Evolutionary conservation across 2,888 invertebrate species (phyloP).

Genomic region (Teinopalpus imperialis): DNA sequence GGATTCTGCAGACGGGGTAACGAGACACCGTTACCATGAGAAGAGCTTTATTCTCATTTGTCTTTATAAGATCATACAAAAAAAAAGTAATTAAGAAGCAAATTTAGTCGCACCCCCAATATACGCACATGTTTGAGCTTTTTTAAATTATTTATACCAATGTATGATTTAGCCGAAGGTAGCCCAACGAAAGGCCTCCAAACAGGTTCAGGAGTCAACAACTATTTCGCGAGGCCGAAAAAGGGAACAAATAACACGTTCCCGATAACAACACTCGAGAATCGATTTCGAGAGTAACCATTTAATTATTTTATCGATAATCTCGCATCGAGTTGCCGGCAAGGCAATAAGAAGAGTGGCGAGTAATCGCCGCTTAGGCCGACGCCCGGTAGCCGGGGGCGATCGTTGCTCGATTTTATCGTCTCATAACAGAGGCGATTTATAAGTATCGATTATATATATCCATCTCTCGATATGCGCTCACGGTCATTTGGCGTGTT

Average conservation of each 20-base stretch:
- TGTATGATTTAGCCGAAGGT: constrained; percentile 24
- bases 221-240: constrained; percentile 63
- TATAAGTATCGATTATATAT: constrained; percentile 80
- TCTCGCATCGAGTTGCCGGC: constrained; percentile 70
- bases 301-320: constrained; percentile 83
- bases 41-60: too few relatives aligned
- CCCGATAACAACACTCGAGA: constrained; percentile 80
- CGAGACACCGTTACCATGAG: too few relatives aligned
- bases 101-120: too few relatives aligned
- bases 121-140: too few relatives aligned
- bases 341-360: constrained; percentile 68
- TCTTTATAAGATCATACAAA: too few relatives aligned
- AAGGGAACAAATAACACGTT: constrained; percentile 69
- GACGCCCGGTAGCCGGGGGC: constrained; percentile 80
- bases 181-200: constrained; percentile 27
- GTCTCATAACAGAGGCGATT: constrained; percentile 79
- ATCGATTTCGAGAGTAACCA: constrained; percentile 82
- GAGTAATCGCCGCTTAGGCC: constrained; percentile 79
- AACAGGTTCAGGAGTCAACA: constrained; percentile 37
- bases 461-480: constrained; percentile 71
- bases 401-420: constrained; percentile 74
- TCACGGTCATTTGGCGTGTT: constrained; percentile 71
- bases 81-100: too few relatives aligned
- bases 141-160: too few relatives aligned
- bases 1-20: too few relatives aligned